Conservation (phyloP, 2,797 vertebrate genomes). For the Danionella dracula region DNA sequence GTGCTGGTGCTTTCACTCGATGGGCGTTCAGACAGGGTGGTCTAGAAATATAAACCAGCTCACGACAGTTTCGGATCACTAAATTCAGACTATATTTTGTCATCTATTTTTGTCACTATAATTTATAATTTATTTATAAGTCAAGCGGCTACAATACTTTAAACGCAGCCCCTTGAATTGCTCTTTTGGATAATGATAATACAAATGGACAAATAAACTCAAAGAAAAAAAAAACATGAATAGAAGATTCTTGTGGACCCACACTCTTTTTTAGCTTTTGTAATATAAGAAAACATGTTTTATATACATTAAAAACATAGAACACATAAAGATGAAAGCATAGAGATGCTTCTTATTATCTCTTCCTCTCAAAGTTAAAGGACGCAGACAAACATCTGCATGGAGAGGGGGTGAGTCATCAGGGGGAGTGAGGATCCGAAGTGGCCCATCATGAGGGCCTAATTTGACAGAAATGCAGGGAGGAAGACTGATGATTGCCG, state of each 20-base stretch:
- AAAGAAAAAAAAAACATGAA: too few species aligned
- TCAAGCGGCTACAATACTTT: too few species aligned
- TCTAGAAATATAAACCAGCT: constrained; percentile 36
- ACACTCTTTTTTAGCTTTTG: too few species aligned
- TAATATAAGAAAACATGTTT: too few species aligned
- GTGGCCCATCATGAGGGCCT: constrained; percentile 33
- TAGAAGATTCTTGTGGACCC: too few species aligned
- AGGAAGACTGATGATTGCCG: constrained; percentile 32
- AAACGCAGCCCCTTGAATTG: too few species aligned
- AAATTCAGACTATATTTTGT: neutral
- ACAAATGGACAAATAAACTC: too few species aligned
- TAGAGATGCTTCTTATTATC: neutral
- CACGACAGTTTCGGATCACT: constrained; percentile 19
- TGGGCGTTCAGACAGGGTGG: constrained; percentile 14
- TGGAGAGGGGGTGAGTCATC: constrained; percentile 1
- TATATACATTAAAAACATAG: too few species aligned
- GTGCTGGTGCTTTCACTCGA: constrained; percentile 33
- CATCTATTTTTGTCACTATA: too few species aligned
- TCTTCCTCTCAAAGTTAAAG: neutral
- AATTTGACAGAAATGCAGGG: constrained; percentile 40
- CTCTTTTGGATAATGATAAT: too few species aligned
- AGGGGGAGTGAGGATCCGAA: constrained; percentile 19
- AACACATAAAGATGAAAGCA: too few species aligned
- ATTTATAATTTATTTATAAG: too few species aligned
- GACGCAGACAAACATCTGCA: constrained; percentile 19